Base-by-base conservation (phyloP, 2,888 invertebrate species). In the Phragmatobia fuliginosa region DNA sequence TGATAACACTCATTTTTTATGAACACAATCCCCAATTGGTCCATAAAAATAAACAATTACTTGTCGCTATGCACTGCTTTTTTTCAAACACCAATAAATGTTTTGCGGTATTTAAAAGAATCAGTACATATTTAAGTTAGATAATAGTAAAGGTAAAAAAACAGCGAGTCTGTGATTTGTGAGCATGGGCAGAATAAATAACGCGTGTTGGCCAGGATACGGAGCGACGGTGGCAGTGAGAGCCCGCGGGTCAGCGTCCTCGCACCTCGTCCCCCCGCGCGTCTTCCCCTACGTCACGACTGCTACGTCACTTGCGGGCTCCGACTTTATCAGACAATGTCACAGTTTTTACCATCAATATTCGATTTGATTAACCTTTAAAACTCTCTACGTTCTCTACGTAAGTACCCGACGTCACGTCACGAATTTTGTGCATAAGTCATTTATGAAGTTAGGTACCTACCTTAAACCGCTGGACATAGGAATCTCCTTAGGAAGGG, bases 201-300 rank as follows among this genome's bases (percentile, higher is more conserved):
- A 83, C 80, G 86, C 81, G 73, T 65, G 61, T 83, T 78, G 71
- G 79, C 73, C 82, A 85, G 87, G 85, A 86, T 80, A 79, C 74
- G 70, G 77, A 67, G 78, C 78, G 80, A 70, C 82, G 81, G 72
- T 75, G 77, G 75, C 63, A 67, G 82, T 76, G 74, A 77, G 67
- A 72, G 79, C 78, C 76, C 72, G 82, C 82, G 88, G 91, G 93
- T 92, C 92, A 92, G 86, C 89, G 92, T 74, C 90, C 92, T 87
- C 83, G 41, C 70, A 58, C 75, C 61, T 41, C 70, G 73, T 67
- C 80, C 74, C 82, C 76, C 80, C 75, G 75, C 72, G 77, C 74
- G 74, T 72, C 76, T 74, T 79, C 78, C 68, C 74, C 81, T 72
- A 92, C 92, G 92, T 92, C 93, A 92, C 89, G 84, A 86, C 70